Conservation (phyloP, 2,113 vertebrate genomes). For the Spheniscus mendiculus region DNA sequence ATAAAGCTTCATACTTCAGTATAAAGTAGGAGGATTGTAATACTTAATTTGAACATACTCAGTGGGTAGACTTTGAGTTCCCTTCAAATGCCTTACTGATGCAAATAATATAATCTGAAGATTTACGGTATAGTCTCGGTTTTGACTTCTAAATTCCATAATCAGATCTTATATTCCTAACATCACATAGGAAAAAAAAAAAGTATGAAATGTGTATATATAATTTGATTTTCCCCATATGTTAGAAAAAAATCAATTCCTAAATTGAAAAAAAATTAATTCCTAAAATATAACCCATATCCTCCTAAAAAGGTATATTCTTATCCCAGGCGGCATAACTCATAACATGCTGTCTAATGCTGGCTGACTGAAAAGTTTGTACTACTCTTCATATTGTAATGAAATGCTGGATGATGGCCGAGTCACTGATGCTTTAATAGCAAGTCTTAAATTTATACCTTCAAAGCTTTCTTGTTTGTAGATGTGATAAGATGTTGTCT, state of each 20-base stretch:
- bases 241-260: neutral
- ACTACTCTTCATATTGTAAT: neutral
- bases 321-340: neutral
- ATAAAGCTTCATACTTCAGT: neutral
- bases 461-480: neutral
- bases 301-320: neutral
- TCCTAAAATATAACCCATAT: neutral
- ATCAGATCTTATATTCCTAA: neutral
- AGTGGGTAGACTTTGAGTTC: neutral
- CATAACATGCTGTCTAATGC: neutral
- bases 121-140: neutral
- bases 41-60: neutral
- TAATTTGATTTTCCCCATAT: neutral
- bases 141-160: neutral
- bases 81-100: neutral
- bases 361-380: neutral
- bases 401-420: neutral
- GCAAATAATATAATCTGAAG: neutral
- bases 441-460: neutral
- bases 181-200: neutral
- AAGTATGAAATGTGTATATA: neutral
- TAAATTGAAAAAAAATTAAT: too few relatives aligned
- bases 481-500: neutral
- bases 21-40: neutral
- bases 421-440: neutral